phyloP scores from a whole-genome alignment of 1,140 invertebrate genomes.

The Tachypleus tridentatus region DNA sequence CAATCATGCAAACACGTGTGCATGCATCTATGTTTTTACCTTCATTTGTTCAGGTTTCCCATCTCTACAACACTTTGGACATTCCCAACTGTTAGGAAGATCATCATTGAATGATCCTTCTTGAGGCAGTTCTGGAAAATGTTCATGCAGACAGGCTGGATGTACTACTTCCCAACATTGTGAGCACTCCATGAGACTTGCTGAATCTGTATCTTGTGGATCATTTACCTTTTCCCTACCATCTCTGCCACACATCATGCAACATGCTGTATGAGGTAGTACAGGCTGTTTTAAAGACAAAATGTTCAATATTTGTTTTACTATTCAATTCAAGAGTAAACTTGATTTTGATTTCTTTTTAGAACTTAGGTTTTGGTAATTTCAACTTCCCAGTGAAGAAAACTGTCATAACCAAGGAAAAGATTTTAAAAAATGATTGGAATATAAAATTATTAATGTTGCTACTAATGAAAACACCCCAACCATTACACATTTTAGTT shows the following conservation, averaged over 20 bases:
- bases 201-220: neutral
- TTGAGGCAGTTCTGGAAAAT: conserved; percentile 18
- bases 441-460: too few species aligned
- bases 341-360: too few species aligned
- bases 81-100: conserved; percentile 93
- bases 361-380: too few species aligned
- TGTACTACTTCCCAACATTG: conserved; percentile 89
- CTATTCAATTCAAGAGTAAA: too few species aligned
- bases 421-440: too few species aligned
- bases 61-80: conserved; percentile 55
- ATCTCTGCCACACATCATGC: conserved; percentile 73
- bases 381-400: too few species aligned
- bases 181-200: conserved; percentile 59
- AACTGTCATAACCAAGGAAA: too few species aligned
- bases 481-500: too few species aligned
- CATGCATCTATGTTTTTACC: neutral
- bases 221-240: conserved; percentile 49
- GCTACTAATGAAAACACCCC: too few species aligned
- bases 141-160: conserved; percentile 55
- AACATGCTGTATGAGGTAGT: conserved; percentile 76
- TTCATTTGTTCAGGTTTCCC: conserved; percentile 4
- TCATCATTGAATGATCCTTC: conserved; percentile 63
- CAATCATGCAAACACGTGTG: neutral
- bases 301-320: too few species aligned
- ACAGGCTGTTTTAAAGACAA: conserved; percentile 45